A percentile compares a stretch with the other conserved stretches of the same genome.
Evolutionary conservation across 2,113 vertebrate genomes (phyloP).

Genomic region (Chloropsis hardwickii): DNA sequence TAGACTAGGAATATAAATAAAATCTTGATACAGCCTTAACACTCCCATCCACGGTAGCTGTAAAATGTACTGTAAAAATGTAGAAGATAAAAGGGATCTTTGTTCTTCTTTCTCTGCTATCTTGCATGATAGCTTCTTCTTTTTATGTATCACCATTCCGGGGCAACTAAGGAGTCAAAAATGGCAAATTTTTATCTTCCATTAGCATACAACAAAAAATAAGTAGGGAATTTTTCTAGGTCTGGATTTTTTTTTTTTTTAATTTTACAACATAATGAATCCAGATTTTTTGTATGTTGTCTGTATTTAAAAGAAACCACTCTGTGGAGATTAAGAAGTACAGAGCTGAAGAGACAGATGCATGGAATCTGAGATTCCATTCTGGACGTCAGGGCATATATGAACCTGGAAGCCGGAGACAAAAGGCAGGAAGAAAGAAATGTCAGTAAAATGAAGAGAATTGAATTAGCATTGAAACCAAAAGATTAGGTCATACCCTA

Average conservation of each 20-base stretch:
- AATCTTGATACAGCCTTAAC: background rate
- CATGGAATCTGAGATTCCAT: background rate
- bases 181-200: background rate
- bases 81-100: background rate
- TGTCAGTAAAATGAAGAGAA: background rate
- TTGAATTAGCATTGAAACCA: background rate
- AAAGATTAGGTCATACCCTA: background rate
- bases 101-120: background rate
- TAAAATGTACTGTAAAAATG: background rate
- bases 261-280: background rate
- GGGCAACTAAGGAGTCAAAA: background rate
- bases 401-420: fast-evolving
- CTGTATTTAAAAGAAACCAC: background rate
- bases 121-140: background rate
- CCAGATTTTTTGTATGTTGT: background rate
- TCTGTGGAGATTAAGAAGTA: background rate
- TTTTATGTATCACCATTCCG: background rate
- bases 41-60: background rate
- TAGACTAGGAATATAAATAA: background rate
- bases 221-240: background rate
- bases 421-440: background rate
- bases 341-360: background rate
- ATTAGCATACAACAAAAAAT: background rate
- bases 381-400: background rate
- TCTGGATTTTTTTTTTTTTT: background rate